Evolutionary conservation across 2,888 invertebrate species (phyloP).

Genomic region (Sepiola atlantica): DNA sequence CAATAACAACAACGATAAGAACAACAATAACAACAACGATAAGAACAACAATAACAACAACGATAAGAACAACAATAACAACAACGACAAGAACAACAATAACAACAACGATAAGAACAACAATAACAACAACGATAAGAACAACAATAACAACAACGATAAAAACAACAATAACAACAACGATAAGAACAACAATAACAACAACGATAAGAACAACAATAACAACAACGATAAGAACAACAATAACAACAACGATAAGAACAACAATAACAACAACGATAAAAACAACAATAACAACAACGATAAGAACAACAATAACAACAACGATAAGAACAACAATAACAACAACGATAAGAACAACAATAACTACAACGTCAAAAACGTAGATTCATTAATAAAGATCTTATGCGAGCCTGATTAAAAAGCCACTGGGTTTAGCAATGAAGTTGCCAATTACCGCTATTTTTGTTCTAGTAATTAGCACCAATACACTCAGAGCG

Average conservation of each 20-base stretch:
- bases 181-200: neutral
- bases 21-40: neutral
- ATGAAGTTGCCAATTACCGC: neutral
- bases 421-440: neutral
- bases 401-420: neutral
- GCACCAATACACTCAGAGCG: neutral
- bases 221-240: neutral
- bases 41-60: neutral
- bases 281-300: neutral
- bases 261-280: neutral
- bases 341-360: neutral
- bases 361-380: neutral
- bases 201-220: too few species aligned
- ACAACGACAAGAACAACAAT: neutral
- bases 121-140: neutral
- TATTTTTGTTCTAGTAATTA: neutral
- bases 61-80: too few species aligned
- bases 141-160: too few species aligned
- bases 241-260: neutral
- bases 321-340: neutral
- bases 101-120: neutral
- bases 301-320: neutral
- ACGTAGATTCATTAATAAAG: neutral
- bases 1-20: too few species aligned
- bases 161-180: neutral